A percentile compares a stretch with the other conserved stretches of the same genome.
phyloP scores from a whole-genome alignment of 2,797 vertebrate species.

The Lerista edwardsae region DNA sequence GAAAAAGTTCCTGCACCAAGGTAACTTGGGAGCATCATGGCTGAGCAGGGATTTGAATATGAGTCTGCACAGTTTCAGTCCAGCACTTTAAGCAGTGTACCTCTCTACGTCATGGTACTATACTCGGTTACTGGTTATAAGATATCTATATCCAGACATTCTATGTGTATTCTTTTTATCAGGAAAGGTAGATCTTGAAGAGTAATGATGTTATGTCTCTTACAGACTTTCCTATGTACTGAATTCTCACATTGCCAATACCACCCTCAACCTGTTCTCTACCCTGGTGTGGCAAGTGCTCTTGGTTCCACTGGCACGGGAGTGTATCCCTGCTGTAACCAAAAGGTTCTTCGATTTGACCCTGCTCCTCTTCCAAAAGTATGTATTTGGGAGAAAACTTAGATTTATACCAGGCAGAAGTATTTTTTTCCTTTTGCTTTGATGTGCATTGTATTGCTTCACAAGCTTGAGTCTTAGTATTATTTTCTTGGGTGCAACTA shows the following conservation, averaged over 20 bases:
- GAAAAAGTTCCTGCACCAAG: too few relatives aligned
- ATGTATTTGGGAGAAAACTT: constrained; percentile 35
- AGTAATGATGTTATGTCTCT: constrained; percentile 15
- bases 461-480: background rate
- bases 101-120: too few relatives aligned
- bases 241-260: constrained; percentile 94
- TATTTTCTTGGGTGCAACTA: background rate
- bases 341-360: constrained; percentile 93
- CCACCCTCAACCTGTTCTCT: constrained; percentile 89
- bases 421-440: background rate
- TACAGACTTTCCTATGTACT: constrained; percentile 88
- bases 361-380: constrained; percentile 83
- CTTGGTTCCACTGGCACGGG: constrained; percentile 84
- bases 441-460: background rate
- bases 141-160: background rate
- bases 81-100: background rate
- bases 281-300: constrained; percentile 79
- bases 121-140: background rate
- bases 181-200: background rate
- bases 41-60: too few relatives aligned
- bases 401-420: background rate
- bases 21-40: too few relatives aligned
- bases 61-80: too few relatives aligned
- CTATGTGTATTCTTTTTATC: background rate
- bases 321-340: constrained; percentile 94